Evolutionary conservation across 2,888 invertebrate genomes (phyloP).

Genomic region (Drepanosiphum platanoidis): DNA sequence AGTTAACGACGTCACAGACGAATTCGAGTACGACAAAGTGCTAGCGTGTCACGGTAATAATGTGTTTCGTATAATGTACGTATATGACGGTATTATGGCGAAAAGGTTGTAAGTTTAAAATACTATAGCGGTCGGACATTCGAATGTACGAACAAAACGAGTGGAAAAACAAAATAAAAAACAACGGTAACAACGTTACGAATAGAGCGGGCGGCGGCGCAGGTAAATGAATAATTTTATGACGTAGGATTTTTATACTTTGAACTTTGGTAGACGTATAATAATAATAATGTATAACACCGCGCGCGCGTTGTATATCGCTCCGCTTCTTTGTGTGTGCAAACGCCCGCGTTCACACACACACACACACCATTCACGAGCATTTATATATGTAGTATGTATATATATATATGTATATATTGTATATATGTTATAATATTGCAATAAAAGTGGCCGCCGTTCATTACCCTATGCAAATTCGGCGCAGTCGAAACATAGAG

Average conservation of each 20-base stretch:
- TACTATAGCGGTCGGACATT: neutral
- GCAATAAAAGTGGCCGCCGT: conserved; percentile 55
- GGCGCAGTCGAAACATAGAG: conserved; percentile 35
- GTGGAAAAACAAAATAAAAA: neutral
- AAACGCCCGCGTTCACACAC: too few relatives aligned
- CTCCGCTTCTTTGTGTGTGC: neutral
- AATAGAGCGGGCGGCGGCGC: neutral
- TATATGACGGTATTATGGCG: too few relatives aligned
- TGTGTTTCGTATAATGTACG: too few relatives aligned
- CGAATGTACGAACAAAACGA: neutral
- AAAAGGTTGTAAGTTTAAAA: too few relatives aligned
- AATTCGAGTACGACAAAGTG: too few relatives aligned
- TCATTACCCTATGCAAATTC: conserved; percentile 62
- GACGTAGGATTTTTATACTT: neutral
- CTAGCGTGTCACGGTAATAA: too few relatives aligned
- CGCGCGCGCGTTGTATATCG: neutral
- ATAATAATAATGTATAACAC: neutral
- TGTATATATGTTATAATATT: neutral
- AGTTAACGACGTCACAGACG: too few relatives aligned
- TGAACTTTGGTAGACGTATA: neutral
- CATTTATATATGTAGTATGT: too few relatives aligned
- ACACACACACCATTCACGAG: neutral
- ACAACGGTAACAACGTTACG: neutral
- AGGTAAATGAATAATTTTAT: neutral
- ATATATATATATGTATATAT: too few relatives aligned